Evolutionary conservation across 2,888 invertebrate species (phyloP).

Genomic region (Cremastinae sp.): DNA sequence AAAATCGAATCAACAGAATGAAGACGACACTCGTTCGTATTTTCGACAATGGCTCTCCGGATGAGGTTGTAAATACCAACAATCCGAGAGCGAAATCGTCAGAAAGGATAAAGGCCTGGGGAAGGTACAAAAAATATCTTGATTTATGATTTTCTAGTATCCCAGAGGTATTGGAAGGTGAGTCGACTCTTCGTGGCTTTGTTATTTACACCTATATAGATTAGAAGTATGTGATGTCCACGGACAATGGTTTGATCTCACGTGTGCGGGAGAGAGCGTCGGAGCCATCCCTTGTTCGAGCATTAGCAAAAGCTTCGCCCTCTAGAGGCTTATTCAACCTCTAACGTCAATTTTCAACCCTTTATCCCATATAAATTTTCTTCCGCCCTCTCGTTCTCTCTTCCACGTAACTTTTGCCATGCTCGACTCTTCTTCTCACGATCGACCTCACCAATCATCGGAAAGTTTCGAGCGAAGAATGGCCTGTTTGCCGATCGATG

Average conservation of each 20-base stretch:
- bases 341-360: constrained; percentile 33
- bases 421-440: constrained; percentile 21
- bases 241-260: constrained; percentile 4
- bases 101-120: not conserved
- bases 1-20: no score
- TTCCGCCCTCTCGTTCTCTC: not conserved
- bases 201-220: not conserved
- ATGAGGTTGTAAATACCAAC: no score
- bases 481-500: constrained; percentile 59
- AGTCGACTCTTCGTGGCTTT: constrained; percentile 40
- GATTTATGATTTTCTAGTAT: constrained; percentile 52
- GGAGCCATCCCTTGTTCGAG: constrained; percentile 40
- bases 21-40: no score
- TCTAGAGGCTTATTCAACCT: constrained; percentile 11
- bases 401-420: not conserved
- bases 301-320: constrained; percentile 32
- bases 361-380: constrained; percentile 12
- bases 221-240: not conserved
- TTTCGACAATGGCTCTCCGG: no score
- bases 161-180: constrained; percentile 47
- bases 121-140: constrained; percentile 38
- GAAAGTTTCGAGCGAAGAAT: constrained; percentile 61
- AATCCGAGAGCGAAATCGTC: not conserved
- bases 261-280: not conserved
- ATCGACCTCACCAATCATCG: constrained; percentile 63